These are phyloP conservation scores for Gymnoscopelus microlampas DNA, from an alignment of 2,797 vertebrate genomes.

Conservation along the genomic window DNA sequence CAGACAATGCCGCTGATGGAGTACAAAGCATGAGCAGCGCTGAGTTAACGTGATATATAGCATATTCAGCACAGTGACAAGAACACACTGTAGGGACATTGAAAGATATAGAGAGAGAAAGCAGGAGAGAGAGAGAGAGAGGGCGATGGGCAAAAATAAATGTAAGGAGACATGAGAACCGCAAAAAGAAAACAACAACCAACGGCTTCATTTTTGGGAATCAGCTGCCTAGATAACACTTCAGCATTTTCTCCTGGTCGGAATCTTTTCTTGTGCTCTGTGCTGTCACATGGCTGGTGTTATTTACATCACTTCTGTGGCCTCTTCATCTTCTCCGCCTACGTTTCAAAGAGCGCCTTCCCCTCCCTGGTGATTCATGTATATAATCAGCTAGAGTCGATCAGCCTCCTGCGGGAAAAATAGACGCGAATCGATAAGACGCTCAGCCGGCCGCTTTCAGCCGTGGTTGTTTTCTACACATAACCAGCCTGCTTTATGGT, in stretches of 20 bases:
- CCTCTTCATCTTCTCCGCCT: slow-evolving; percentile 22
- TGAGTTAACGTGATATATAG: background rate
- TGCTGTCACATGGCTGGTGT: background rate
- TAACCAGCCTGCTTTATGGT: slow-evolving; percentile 7
- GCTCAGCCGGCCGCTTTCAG: slow-evolving; percentile 3
- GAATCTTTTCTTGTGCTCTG: background rate
- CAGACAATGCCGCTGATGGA: background rate
- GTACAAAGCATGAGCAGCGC: background rate
- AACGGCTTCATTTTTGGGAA: background rate
- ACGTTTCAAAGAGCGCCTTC: slow-evolving; percentile 5
- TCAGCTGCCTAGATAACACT: background rate
- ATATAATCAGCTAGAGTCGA: slow-evolving; percentile 52
- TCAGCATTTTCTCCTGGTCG: background rate
- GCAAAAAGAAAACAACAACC: background rate
- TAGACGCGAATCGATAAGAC: slow-evolving; percentile 39
- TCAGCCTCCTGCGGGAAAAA: slow-evolving; percentile 28
- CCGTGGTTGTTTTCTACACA: slow-evolving; percentile 7
- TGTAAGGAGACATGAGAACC: background rate
- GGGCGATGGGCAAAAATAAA: background rate
- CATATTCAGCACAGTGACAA: background rate
- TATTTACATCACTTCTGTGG: slow-evolving; percentile 21
- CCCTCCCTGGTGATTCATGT: slow-evolving; percentile 29
- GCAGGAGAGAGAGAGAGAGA: background rate
- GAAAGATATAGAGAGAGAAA: slow-evolving; percentile 12
- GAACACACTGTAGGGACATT: background rate